Conservation (phyloP, 2,797 vertebrate species). For the Malacoctenus gilli region DNA sequence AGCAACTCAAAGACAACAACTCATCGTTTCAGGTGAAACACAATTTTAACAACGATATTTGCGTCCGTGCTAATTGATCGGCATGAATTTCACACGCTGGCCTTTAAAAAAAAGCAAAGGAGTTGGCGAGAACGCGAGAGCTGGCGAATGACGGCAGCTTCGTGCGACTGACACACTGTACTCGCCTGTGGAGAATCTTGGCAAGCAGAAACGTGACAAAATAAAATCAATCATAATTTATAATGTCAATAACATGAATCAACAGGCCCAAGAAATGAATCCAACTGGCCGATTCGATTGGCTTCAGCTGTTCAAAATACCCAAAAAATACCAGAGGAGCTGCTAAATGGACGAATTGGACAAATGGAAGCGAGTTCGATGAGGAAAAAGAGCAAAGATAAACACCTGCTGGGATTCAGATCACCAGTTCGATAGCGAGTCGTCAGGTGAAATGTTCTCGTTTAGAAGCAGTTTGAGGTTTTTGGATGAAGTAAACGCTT, state of each 20-base stretch:
- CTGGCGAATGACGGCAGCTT: conserved; percentile 25
- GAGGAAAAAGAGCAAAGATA: not conserved
- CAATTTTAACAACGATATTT: no score
- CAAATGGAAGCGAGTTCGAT: conserved; percentile 7
- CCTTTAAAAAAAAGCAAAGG: conserved; percentile 27
- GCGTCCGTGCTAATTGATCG: no score
- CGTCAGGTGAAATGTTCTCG: no score
- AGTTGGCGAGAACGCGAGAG: conserved; percentile 28
- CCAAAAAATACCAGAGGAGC: conserved; percentile 12
- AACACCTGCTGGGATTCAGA: conserved; percentile 1
- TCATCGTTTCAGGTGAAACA: no score
- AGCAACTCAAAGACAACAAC: no score
- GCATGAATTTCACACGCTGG: no score
- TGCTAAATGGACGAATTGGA: not conserved
- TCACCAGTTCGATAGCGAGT: not conserved
- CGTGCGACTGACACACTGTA: conserved; percentile 23
- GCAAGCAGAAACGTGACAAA: conserved; percentile 12
- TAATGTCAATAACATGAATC: conserved; percentile 21
- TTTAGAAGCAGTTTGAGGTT: no score
- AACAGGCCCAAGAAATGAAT: conserved; percentile 14
- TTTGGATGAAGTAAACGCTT: no score
- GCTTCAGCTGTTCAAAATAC: conserved; percentile 3
- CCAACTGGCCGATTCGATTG: conserved; percentile 4
- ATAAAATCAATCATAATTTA: conserved; percentile 33
- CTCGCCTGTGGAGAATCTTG: conserved; percentile 19